Conservation (phyloP, 2,797 vertebrate species). For the Rhynchotus rufescens region DNA sequence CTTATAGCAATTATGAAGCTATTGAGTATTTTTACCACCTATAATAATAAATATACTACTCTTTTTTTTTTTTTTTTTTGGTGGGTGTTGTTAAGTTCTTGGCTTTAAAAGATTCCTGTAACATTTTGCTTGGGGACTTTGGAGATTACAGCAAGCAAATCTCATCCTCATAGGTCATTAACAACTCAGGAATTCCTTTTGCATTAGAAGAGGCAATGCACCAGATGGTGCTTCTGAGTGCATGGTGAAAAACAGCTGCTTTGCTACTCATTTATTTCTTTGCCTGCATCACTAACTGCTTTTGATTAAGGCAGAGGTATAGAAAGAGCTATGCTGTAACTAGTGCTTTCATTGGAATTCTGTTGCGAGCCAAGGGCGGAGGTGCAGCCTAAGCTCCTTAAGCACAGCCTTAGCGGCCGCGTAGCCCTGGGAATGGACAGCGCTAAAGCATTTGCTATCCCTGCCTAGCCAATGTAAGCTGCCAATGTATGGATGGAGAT, state of each 20-base stretch:
- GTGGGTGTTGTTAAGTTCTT: background rate
- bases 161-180: background rate
- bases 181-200: background rate
- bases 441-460: background rate
- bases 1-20: background rate
- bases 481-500: fast-evolving
- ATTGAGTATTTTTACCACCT: background rate
- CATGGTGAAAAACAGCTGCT: constrained; percentile 16
- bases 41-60: background rate
- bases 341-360: background rate
- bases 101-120: background rate
- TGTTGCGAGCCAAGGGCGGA: background rate
- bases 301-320: background rate
- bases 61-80: background rate
- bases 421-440: fast-evolving
- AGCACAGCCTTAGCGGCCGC: fast-evolving
- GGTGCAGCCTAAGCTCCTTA: background rate
- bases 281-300: background rate
- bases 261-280: background rate
- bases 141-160: background rate
- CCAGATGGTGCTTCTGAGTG: constrained; percentile 39
- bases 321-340: background rate
- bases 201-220: background rate
- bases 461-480: fast-evolving
- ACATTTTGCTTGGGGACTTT: background rate